Conservation (phyloP, 2,888 invertebrate genomes). For the Napeogenes sylphis region DNA sequence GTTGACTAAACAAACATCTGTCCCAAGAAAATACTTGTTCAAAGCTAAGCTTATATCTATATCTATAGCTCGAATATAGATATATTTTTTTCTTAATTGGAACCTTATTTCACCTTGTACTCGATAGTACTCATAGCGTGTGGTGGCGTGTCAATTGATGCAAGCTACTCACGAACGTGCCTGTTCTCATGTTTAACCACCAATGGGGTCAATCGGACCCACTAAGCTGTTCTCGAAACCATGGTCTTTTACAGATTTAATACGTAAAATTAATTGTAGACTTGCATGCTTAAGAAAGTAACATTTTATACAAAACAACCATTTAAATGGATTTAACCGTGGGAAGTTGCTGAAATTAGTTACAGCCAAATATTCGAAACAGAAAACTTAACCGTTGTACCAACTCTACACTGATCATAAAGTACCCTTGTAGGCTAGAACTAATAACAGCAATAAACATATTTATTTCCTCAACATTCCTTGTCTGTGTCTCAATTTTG, state of each 20-base stretch:
- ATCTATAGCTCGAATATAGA: slow-evolving; percentile 16
- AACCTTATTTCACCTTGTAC: slow-evolving; percentile 65
- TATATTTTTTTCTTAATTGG: slow-evolving; percentile 50
- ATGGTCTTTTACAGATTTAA: slow-evolving; percentile 8
- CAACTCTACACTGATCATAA: slow-evolving; percentile 9
- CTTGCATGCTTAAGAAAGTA: slow-evolving; percentile 8
- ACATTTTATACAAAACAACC: neutral
- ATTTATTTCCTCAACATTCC: slow-evolving; percentile 33
- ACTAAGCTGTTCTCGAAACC: slow-evolving; percentile 24
- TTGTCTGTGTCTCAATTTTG: slow-evolving; percentile 35
- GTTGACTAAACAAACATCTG: slow-evolving; percentile 16
- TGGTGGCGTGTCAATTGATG: slow-evolving; percentile 47
- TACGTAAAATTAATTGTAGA: slow-evolving; percentile 6
- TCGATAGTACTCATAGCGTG: slow-evolving; percentile 64
- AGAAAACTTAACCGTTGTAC: no score
- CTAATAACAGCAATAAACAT: slow-evolving; percentile 31
- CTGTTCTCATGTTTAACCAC: slow-evolving; percentile 56
- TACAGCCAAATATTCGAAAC: neutral
- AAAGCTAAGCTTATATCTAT: slow-evolving; percentile 27
- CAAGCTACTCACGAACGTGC: slow-evolving; percentile 57
- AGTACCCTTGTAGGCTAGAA: slow-evolving; percentile 26
- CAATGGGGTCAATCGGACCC: slow-evolving; percentile 49
- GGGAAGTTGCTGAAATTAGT: slow-evolving; percentile 5
- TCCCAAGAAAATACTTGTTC: slow-evolving; percentile 9
- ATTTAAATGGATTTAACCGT: neutral